Conservation (phyloP, 2,797 vertebrate genomes). For the Coreius guichenoti region DNA sequence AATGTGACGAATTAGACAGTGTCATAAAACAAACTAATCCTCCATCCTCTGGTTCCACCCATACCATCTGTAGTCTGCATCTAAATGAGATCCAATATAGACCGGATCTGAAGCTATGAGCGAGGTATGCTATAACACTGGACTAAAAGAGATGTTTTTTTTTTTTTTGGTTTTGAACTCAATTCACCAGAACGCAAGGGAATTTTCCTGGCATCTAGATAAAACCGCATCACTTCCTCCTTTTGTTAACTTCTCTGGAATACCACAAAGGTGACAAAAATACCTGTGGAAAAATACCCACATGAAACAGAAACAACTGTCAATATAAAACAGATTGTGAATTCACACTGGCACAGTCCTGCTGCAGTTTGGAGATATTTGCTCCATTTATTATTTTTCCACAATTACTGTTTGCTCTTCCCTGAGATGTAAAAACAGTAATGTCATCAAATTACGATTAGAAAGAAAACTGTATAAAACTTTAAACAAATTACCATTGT, state of each 20-base stretch:
- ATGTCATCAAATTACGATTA: not conserved
- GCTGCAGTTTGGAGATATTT: not conserved
- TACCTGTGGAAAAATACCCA: no score
- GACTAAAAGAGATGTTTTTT: not conserved
- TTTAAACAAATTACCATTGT: not conserved
- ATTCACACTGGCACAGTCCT: not conserved
- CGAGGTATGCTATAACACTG: not conserved
- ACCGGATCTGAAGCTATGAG: not conserved
- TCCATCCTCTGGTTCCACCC: not conserved
- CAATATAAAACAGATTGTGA: not conserved
- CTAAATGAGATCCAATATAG: not conserved
- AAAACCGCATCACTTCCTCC: not conserved
- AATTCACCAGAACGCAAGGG: not conserved
- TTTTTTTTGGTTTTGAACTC: no score
- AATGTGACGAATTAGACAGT: not conserved
- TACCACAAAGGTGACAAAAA: not conserved
- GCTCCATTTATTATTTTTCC: not conserved
- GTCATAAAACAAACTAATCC: not conserved
- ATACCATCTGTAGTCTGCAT: not conserved
- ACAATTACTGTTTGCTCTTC: not conserved
- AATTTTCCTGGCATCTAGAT: not conserved
- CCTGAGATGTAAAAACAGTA: not conserved
- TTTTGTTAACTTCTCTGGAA: slow-evolving; percentile 11
- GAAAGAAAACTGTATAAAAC: not conserved
- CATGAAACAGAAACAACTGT: not conserved